phyloP scores from a whole-genome alignment of 2,113 vertebrate genomes.

The Merops nubicus region DNA sequence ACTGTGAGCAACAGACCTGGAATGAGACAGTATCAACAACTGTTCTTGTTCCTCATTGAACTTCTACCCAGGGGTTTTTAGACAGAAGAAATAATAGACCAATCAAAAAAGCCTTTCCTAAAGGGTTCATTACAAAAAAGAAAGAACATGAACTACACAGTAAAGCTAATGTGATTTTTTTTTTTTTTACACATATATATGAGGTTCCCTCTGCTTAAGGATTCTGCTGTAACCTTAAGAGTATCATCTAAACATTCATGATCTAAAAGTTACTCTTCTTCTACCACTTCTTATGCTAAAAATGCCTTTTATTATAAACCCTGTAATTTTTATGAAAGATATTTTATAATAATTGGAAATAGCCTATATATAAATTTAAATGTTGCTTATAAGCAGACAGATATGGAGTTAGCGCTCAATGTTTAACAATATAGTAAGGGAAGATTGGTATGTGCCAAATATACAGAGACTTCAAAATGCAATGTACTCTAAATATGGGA shows the following conservation, averaged over 20 bases:
- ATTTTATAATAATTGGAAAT: neutral
- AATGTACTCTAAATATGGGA: neutral
- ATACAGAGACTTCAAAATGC: neutral
- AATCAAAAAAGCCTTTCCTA: neutral
- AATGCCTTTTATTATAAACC: neutral
- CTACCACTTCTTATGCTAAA: neutral
- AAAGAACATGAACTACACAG: neutral
- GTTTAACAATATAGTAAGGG: neutral
- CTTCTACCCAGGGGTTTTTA: neutral
- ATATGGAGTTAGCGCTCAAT: rapidly evolving
- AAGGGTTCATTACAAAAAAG: neutral
- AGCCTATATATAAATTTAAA: neutral
- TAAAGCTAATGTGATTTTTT: neutral
- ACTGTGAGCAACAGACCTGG: neutral
- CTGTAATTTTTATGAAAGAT: neutral
- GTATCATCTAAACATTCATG: neutral
- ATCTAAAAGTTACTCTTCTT: neutral
- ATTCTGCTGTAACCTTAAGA: neutral
- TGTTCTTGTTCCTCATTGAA: rapidly evolving
- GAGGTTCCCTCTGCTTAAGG: neutral
- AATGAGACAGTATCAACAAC: neutral
- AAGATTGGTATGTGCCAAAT: neutral
- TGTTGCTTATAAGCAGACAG: neutral
- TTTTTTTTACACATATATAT: neutral
- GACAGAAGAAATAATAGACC: neutral